Evolutionary conservation across 23 tunicate species (phyloP), one percentile per base, ranked within the genome.

Genomic region (Halocynthia roretzi): DNA sequence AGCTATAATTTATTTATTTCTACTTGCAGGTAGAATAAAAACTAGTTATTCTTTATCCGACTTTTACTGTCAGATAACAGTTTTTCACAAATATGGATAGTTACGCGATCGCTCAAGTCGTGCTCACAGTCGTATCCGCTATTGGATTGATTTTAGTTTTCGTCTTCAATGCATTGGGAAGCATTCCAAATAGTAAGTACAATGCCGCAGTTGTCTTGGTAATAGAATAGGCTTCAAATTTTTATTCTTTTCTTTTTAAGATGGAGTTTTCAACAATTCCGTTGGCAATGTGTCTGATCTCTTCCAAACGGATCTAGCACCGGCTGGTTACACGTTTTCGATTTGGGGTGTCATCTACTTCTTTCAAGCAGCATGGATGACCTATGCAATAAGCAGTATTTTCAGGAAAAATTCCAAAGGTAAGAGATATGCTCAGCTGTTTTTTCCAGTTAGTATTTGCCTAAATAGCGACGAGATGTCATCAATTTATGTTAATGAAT

Each of bases 91-190:
- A 67, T 11, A 67, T 67, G 71, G 40, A n/a, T 12, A 67, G 48
- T 12, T 21, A n/a, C 62, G 63, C 55, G 0, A 74, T 53, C 56
- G 78, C 65, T 8, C 31, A 54, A 64, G 56, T 74, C 9, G 50
- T 53, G 17, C 56, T 54, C 20, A 74, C 78, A 10, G 56, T 74
- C 10, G 55, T 74, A 54, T 52, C 78, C 7, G 23, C 56, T 44
- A 53, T 74, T 22, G 56, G 62, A 11, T 10, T 74, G 62, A 2
- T 74, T 14, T 54, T 52, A n/a, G 56, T 74, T 53, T 74, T 50
- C 31, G 78, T 74, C 9, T 74, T 74, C 65, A 74, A 52, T 74
- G 78, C 64, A 10, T 2, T 74, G n/a, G 56, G 60, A 52, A 50
- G n/a, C 44, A 31, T 31, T 31, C 44, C 44, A 31, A 31, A 31